Conservation (phyloP, 2,113 vertebrate species). For the Podarcis cretensis region DNA sequence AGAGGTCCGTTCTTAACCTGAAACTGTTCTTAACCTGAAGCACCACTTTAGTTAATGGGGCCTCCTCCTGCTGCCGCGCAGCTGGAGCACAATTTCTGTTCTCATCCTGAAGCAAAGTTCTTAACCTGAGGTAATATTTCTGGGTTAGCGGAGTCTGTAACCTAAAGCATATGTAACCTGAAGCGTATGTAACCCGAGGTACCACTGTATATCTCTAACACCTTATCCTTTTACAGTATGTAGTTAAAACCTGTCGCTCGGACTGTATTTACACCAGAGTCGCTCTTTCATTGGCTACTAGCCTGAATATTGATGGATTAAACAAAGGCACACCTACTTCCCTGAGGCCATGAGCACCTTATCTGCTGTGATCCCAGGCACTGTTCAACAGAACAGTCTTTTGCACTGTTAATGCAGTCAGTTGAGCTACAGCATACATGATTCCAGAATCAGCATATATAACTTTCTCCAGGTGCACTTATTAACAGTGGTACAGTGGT, state of each 20-base stretch:
- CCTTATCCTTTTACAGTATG: not conserved
- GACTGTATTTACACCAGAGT: not conserved
- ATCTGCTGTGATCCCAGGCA: not conserved
- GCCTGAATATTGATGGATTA: not conserved
- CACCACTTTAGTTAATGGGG: no score
- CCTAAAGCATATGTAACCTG: no score
- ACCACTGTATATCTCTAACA: not conserved
- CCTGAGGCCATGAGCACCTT: conserved; percentile 12
- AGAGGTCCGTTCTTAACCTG: no score
- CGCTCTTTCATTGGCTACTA: not conserved
- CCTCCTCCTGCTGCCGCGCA: no score
- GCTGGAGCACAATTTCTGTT: no score
- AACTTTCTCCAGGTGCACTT: no score
- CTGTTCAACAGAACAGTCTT: conserved; percentile 19
- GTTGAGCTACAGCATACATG: not conserved
- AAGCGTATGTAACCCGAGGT: no score
- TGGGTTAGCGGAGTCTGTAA: no score
- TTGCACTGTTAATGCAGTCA: not conserved
- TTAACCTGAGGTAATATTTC: no score
- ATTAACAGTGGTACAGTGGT: not conserved
- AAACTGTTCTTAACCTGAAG: no score
- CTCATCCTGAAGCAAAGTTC: no score
- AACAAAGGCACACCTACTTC: not conserved
- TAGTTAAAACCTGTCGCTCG: rapidly evolving
- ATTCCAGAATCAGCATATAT: not conserved